Percentiles rank a stretch among this genome's conserved stretches.
phyloP scores from a whole-genome alignment of 1,140 invertebrate genomes.

The Drosophila punjabiensis region DNA sequence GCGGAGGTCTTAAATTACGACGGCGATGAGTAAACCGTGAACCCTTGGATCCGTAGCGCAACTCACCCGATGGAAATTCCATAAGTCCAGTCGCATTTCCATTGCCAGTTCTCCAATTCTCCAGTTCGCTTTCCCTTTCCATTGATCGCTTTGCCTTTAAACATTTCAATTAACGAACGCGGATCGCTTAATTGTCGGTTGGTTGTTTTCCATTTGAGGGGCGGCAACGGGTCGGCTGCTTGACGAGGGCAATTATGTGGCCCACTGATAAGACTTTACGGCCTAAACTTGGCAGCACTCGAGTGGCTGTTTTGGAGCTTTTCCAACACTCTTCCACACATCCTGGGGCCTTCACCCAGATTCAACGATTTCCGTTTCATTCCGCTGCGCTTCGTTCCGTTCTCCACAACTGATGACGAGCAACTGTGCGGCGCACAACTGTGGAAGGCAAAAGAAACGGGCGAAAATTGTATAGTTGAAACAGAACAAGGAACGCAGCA shows the following conservation, averaged over 20 bases:
- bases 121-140: slow-evolving; percentile 6
- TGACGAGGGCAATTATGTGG: slow-evolving; percentile 70
- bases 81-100: slow-evolving; percentile 45
- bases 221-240: slow-evolving; percentile 52
- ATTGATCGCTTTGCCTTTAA: slow-evolving; percentile 61
- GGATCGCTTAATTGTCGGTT: slow-evolving; percentile 61
- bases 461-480: slow-evolving; percentile 55
- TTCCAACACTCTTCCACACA: slow-evolving; percentile 16
- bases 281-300: slow-evolving; percentile 19
- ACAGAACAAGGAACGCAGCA: slow-evolving; percentile 33
- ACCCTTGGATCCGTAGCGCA: slow-evolving; percentile 1
- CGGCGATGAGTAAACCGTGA: slow-evolving; percentile 35
- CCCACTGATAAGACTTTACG: slow-evolving; percentile 55
- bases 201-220: slow-evolving; percentile 27
- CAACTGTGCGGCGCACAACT: slow-evolving; percentile 53
- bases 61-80: slow-evolving; percentile 48
- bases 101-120: slow-evolving; percentile 1
- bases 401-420: slow-evolving; percentile 58
- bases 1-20: slow-evolving; percentile 51
- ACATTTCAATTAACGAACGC: slow-evolving; percentile 76
- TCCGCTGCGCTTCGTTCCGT: slow-evolving; percentile 29
- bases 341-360: slow-evolving; percentile 35
- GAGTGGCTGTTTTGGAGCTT: slow-evolving; percentile 1
- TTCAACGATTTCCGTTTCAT: slow-evolving; percentile 1
- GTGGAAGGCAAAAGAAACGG: slow-evolving; percentile 42